Base-by-base conservation (phyloP, 2,888 invertebrate species). In the Omphaloscelis lunosa region DNA sequence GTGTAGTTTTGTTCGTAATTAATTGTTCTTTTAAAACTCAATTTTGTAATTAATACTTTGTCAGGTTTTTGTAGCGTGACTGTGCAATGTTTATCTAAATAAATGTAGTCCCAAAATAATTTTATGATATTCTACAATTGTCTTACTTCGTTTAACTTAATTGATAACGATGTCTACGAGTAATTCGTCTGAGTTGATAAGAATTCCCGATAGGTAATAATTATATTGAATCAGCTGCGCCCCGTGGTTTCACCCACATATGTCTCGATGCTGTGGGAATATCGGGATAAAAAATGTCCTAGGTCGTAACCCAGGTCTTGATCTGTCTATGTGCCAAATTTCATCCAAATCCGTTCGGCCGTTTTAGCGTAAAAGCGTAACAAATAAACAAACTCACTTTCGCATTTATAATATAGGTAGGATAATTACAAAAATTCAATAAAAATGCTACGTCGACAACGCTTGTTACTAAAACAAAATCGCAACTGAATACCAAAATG, bases 31-130 rank as follows among this genome's bases (percentile, higher is more conserved):
- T 48, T 48, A 17, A 45, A 75, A 7, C 29, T 63, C 1, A 27
- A 48, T 66, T 29, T 48, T 41, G n/a, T 48, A 53, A 81, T 67
- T 39, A 78, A 39, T 66, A 68, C 48, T 62, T 29, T 67, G 68
- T 68, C 79, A 82, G 59, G 59, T 66, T n/a, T 48, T 11, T 12
- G 15, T 59, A 39, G 69, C 69, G 59, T 82, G 76, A 69, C 51
- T 82, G 75, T 82, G 58, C 27, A 45, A 5, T 11, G 41, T 68
- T 62, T 74, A 81, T 58, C 59, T n/a, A n/a, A n/a, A n/a, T n/a
- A n/a, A 23, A 23, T n/a, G 51, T 69, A n/a, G 20, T 58, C 23
- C 66, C 51, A 45, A 79, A 76, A 80, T 65, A 69, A 7, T 8
- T 53, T 59, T 59, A 75, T 61, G 65, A 53, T 59, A 59, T 69